These are phyloP conservation scores for Triops cancriformis DNA, from an alignment of 1,140 invertebrate species.

Conservation along the genomic window DNA sequence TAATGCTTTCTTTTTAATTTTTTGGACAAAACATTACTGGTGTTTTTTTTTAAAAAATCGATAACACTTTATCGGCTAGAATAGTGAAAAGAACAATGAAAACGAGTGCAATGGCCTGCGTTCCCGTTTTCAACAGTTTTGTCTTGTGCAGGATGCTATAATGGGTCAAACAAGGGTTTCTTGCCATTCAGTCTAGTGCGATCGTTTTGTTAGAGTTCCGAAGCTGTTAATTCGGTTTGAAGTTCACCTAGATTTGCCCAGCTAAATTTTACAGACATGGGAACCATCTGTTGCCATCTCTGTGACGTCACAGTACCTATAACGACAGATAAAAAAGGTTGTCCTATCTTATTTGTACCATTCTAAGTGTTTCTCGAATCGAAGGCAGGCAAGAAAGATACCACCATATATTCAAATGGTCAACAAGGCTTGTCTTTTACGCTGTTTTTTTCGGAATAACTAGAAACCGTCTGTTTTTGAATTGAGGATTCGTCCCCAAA, in stretches of 20 bases:
- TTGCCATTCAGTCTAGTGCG: too few relatives aligned
- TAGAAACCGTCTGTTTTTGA: background rate
- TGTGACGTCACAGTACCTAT: background rate
- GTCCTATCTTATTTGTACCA: too few relatives aligned
- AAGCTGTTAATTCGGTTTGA: background rate
- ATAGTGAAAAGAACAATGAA: background rate
- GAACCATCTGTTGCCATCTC: background rate
- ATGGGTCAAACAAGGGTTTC: background rate
- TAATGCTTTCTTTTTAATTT: background rate
- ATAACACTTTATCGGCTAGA: background rate
- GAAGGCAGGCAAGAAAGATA: background rate
- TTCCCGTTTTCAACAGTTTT: background rate
- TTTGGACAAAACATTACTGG: background rate
- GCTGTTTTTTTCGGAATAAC: background rate
- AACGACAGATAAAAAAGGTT: background rate
- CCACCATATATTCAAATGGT: background rate
- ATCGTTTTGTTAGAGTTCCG: too few relatives aligned
- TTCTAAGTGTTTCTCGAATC: background rate
- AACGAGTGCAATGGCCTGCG: background rate
- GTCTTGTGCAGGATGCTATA: background rate
- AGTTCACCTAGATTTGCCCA: background rate
- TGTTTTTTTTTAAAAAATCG: background rate
- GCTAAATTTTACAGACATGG: background rate
- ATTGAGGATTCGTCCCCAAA: background rate
- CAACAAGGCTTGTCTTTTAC: background rate